A percentile compares a stretch with the other conserved stretches of the same genome.
phyloP scores from a whole-genome alignment of 2,797 vertebrate species.

The Poecilia velifera region DNA sequence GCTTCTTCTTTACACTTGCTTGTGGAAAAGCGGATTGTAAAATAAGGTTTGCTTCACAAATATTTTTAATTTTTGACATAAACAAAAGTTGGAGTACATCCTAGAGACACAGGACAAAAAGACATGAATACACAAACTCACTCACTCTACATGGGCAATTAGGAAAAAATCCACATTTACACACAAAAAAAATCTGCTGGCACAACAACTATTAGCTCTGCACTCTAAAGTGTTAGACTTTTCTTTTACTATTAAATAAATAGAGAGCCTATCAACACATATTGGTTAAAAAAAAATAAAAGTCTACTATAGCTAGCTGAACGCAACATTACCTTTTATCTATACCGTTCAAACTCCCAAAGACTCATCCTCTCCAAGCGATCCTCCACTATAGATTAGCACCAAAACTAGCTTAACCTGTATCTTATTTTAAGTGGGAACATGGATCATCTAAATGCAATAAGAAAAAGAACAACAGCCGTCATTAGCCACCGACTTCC shows the following conservation, averaged over 20 bases:
- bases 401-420: conserved; percentile 26
- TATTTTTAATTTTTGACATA: not conserved
- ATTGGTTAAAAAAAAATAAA: not conserved
- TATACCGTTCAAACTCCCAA: conserved; percentile 2
- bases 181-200: not conserved
- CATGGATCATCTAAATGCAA: conserved; percentile 39
- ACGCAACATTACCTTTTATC: conserved; percentile 7
- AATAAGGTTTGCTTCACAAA: not conserved
- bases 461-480: conserved; percentile 48
- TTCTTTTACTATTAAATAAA: not conserved
- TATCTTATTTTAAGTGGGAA: conserved; percentile 1
- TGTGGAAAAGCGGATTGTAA: not conserved
- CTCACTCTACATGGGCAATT: not conserved
- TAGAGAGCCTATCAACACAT: not conserved
- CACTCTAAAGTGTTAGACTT: not conserved
- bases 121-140: not conserved
- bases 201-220: not conserved
- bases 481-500: conserved; percentile 26
- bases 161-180: not conserved
- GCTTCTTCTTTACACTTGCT: not conserved
- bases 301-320: not conserved
- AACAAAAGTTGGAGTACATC: too few relatives aligned
- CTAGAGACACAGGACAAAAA: not conserved
- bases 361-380: conserved; percentile 10
- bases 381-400: conserved; percentile 20